These are phyloP conservation scores for Heliconius nattereri DNA, from an alignment of 1,140 invertebrate species.

Conservation along the genomic window DNA sequence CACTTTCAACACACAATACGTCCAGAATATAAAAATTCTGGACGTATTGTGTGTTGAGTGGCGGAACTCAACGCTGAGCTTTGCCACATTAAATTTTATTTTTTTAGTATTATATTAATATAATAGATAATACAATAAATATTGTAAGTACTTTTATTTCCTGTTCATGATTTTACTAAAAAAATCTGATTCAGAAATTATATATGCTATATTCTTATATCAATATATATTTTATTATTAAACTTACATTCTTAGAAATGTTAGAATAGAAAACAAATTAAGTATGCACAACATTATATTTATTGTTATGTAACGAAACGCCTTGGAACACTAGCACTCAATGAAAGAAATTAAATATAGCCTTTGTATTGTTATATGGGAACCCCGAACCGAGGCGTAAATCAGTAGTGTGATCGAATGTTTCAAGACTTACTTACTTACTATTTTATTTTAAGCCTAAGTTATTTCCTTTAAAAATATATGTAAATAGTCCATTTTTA, in stretches of 20 bases:
- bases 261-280: not conserved
- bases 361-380: not conserved
- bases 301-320: not conserved
- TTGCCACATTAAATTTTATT: too few species aligned
- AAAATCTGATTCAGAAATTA: not conserved
- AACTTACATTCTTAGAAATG: not conserved
- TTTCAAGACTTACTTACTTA: not conserved
- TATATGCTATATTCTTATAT: not conserved
- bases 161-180: not conserved
- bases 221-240: not conserved
- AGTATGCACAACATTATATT: not conserved
- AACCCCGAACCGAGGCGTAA: not conserved
- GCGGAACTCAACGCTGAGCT: too few species aligned
- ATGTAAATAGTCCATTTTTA: too few species aligned
- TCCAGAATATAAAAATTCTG: too few species aligned
- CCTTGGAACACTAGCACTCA: not conserved
- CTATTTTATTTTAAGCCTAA: not conserved
- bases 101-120: too few species aligned
- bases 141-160: not conserved
- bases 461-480: too few species aligned
- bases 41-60: too few species aligned
- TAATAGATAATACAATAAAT: too few species aligned
- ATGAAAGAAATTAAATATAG: constrained; percentile 4
- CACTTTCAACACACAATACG: too few species aligned
- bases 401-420: not conserved